Percentiles rank a stretch among this genome's conserved stretches.
Evolutionary conservation across 2,797 vertebrate genomes (phyloP).

Genomic region (Galagoides demidoff): DNA sequence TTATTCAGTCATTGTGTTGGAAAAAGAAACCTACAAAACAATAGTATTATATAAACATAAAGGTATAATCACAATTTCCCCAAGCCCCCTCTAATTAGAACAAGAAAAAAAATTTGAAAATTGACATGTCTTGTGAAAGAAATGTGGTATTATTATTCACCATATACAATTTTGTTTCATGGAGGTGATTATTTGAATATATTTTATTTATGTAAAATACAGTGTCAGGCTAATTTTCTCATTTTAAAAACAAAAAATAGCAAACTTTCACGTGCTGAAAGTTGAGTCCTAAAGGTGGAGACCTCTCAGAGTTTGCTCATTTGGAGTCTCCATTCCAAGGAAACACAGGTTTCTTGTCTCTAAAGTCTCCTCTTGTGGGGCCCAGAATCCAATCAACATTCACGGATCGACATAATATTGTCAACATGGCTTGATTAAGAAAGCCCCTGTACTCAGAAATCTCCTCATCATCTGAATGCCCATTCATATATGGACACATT

Average conservation of each 20-base stretch:
- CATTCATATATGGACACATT: background rate
- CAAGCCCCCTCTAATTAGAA: background rate
- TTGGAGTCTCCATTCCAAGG: background rate
- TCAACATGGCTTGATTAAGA: background rate
- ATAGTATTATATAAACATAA: constrained; percentile 12
- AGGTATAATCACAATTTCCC: background rate
- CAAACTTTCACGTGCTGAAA: background rate
- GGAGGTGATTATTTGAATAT: background rate
- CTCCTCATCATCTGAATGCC: background rate
- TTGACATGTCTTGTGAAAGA: background rate
- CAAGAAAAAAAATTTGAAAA: constrained; percentile 34
- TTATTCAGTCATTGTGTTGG: constrained; percentile 19
- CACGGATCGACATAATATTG: background rate
- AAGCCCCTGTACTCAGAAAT: background rate
- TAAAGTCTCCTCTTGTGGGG: background rate
- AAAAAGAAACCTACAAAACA: background rate
- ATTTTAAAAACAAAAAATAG: background rate
- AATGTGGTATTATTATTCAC: background rate
- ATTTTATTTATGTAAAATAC: constrained; percentile 1
- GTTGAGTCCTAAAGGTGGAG: background rate
- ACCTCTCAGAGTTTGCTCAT: background rate
- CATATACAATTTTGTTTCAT: background rate
- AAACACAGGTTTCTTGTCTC: background rate
- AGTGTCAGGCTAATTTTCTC: background rate
- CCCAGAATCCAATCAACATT: background rate